Percentiles rank a stretch among this genome's conserved stretches.
phyloP scores from a whole-genome alignment of 2,113 vertebrate species.

The Stigmatopora nigra region DNA sequence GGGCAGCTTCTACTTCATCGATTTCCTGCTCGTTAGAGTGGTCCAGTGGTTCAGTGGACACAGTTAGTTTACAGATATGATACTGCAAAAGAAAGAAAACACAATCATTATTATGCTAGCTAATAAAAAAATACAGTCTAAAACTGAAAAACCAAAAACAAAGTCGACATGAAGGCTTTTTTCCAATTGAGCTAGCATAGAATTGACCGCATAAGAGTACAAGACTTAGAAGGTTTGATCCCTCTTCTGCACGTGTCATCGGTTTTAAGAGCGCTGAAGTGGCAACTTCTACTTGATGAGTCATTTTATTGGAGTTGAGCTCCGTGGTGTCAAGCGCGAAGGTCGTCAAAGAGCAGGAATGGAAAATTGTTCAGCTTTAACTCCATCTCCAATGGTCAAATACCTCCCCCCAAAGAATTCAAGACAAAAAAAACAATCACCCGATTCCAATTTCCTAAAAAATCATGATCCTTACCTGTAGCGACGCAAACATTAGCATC shows the following conservation, averaged over 20 bases:
- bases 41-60: slow-evolving; percentile 73
- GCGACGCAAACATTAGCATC: slow-evolving; percentile 93
- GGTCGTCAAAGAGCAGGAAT: background rate
- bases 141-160: too few relatives aligned
- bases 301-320: background rate
- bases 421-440: background rate
- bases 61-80: slow-evolving; percentile 85
- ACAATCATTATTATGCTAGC: background rate
- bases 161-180: background rate
- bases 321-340: background rate
- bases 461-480: slow-evolving; percentile 74
- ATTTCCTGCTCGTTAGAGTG: slow-evolving; percentile 76
- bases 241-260: background rate
- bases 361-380: background rate
- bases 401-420: background rate
- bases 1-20: slow-evolving; percentile 91
- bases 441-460: background rate
- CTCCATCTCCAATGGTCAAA: background rate
- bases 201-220: background rate
- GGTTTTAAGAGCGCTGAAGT: slow-evolving; percentile 1
- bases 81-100: slow-evolving; percentile 71
- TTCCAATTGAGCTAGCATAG: background rate
- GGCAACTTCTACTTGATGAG: background rate
- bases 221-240: background rate
- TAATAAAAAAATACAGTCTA: background rate